phyloP scores from a whole-genome alignment of 2,797 vertebrate genomes.

The Eurystomus glaucurus region DNA sequence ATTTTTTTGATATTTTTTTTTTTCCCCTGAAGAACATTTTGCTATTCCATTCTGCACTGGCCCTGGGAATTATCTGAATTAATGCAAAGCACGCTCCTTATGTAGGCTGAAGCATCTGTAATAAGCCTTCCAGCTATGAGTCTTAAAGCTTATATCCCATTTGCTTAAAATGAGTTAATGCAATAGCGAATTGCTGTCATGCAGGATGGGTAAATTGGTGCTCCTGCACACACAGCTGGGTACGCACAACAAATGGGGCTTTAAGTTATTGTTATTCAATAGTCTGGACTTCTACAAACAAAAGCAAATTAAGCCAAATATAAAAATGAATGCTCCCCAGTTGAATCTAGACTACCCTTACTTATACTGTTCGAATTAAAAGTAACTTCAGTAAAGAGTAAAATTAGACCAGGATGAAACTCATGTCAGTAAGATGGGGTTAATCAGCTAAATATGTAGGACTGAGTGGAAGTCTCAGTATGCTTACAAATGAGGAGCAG shows the following conservation, averaged over 20 bases:
- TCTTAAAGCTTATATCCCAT: background rate
- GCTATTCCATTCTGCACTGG: background rate
- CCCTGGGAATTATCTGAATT: background rate
- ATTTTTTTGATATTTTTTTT: background rate
- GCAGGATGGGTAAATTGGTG: background rate
- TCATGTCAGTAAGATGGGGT: background rate
- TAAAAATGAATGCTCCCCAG: background rate
- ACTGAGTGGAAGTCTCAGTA: background rate
- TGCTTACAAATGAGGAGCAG: background rate
- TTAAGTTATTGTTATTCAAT: background rate
- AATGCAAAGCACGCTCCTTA: background rate
- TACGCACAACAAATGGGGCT: background rate
- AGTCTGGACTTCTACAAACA: background rate
- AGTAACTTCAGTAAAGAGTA: background rate
- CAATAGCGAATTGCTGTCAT: background rate
- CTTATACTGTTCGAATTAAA: background rate
- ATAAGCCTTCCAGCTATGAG: background rate
- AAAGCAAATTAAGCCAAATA: background rate
- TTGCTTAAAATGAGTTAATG: background rate
- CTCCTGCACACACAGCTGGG: rapidly evolving
- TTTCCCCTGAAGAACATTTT: rapidly evolving
- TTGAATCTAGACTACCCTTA: background rate
- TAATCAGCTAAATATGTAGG: background rate
- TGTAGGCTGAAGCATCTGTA: background rate
- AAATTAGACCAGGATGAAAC: background rate